Evolutionary conservation across 2,113 vertebrate species (phyloP).

Genomic region (Ceratotherium simum): DNA sequence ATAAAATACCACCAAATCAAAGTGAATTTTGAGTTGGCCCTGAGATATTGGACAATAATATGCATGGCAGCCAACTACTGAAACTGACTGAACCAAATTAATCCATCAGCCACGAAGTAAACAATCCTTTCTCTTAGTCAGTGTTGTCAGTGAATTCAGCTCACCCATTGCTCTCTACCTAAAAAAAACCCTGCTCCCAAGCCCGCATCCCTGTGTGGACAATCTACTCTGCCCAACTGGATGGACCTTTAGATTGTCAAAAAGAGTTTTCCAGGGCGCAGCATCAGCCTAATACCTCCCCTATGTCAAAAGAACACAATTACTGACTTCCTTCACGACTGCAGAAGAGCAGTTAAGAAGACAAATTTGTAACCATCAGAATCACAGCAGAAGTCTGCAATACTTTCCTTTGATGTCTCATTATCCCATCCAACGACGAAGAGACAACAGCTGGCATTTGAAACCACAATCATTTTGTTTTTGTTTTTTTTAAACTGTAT

Average conservation of each 20-base stretch:
- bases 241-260: neutral
- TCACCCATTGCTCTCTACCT: neutral
- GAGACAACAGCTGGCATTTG: slow-evolving; percentile 16
- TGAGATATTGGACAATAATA: neutral
- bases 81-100: neutral
- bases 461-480: neutral
- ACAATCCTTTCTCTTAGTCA: neutral
- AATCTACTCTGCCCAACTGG: neutral
- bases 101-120: rapidly evolving
- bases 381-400: neutral
- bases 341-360: neutral
- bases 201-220: neutral
- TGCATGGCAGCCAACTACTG: neutral
- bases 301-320: neutral
- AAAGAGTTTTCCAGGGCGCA: neutral
- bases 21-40: neutral
- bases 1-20: neutral
- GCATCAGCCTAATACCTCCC: neutral
- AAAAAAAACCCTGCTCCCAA: neutral
- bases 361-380: neutral
- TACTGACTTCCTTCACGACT: neutral
- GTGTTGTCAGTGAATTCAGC: rapidly evolving
- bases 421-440: neutral
- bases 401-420: neutral
- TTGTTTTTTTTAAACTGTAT: neutral